Conservation (phyloP, 2,797 vertebrate genomes). For the Gobionotothen gibberifrons region DNA sequence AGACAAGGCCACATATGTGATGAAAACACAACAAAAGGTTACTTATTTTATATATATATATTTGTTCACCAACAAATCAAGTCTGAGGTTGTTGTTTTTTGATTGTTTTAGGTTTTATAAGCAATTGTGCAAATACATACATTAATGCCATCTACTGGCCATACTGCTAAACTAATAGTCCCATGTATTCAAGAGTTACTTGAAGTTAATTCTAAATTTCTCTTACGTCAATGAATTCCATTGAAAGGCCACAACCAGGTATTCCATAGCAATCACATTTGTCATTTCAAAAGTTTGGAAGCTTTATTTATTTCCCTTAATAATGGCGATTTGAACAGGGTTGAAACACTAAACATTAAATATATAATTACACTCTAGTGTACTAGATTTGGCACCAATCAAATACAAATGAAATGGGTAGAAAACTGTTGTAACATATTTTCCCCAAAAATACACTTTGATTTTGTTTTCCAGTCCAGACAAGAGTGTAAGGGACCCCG, state of each 20-base stretch:
- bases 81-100: not conserved
- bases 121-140: not conserved
- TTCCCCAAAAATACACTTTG: no score
- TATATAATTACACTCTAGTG: not conserved
- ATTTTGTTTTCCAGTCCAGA: no score
- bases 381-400: no score
- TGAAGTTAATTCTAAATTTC: not conserved
- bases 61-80: not conserved
- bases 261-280: not conserved
- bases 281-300: not conserved
- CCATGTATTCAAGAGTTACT: not conserved
- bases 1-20: not conserved
- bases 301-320: not conserved
- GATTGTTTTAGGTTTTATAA: no score
- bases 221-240: not conserved
- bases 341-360: not conserved
- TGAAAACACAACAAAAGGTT: conserved; percentile 1
- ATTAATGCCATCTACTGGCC: conserved; percentile 68
- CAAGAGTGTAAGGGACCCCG: no score
- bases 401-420: no score
- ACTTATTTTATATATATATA: not conserved
- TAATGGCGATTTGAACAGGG: not conserved
- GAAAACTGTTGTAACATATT: no score
- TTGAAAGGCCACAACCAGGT: not conserved
- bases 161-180: not conserved